Evolutionary conservation across 92 coral and sea anemone genomes (phyloP).

Genomic region (Actinostola sp.): DNA sequence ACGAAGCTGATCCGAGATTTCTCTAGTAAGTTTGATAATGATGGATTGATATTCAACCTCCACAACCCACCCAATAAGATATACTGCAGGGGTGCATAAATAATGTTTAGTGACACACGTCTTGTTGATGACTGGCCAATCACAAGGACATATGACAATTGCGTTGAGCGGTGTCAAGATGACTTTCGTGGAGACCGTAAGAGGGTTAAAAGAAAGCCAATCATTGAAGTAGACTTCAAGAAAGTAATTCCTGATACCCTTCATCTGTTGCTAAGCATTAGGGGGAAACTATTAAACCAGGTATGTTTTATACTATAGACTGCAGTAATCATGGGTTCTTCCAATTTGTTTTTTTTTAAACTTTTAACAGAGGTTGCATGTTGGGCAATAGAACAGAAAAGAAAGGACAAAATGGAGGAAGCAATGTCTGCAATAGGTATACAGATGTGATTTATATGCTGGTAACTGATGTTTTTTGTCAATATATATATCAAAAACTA

Average conservation of each 20-base stretch:
- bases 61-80: no score
- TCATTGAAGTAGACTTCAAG: conserved; percentile 4
- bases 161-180: conserved; percentile 1
- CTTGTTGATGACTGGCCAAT: conserved; percentile 32
- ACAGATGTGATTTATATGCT: neutral
- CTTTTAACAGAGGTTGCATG: conserved; percentile 6
- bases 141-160: conserved; percentile 11
- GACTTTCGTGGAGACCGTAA: neutral
- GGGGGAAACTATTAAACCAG: conserved; percentile 49
- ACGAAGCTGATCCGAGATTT: conserved; percentile 33
- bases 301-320: conserved; percentile 14
- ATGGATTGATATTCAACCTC: no score
- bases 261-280: conserved; percentile 37
- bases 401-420: conserved; percentile 8
- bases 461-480: neutral
- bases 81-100: neutral
- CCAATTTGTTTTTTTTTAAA: neutral
- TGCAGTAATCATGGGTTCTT: neutral
- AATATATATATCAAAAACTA: neutral
- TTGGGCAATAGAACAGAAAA: conserved; percentile 30
- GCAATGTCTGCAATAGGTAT: conserved; percentile 38
- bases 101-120: neutral
- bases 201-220: conserved; percentile 10
- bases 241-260: conserved; percentile 32
- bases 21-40: conserved; percentile 26